Evolutionary conservation across 2,113 vertebrate genomes (phyloP), one percentile per base, ranked within the genome.

Genomic region (Corapipo altera): DNA sequence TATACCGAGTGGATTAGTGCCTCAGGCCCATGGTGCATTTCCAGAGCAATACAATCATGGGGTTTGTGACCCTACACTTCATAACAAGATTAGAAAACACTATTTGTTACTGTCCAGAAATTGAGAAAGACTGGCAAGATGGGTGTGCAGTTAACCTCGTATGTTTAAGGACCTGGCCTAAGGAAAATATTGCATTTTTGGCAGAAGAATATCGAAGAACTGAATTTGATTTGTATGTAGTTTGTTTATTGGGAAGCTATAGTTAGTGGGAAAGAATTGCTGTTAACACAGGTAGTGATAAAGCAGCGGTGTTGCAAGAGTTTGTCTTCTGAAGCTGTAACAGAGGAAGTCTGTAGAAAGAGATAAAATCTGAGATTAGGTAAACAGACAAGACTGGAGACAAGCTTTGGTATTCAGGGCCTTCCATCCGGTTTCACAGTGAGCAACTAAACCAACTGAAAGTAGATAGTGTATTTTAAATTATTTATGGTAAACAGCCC

Each of bases 21-120:
- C 96, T 94, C 41, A 15, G 88, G 94, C 77, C 46, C 15, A 1
- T 0, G 17, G 80, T 73, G 83, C 81, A 57, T 95, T 97, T 93
- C 75, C 85, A 89, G 90, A 89, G 88, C 80, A 81, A 67, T 85
- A 54, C 65, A 93, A 37, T 94, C 58, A 17, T 49, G 39, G 62
- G 28, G 26, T 95, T 97, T 96, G 86, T 96, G 91, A 93, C 61
- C 88, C 75, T 93, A 35, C 17, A 27, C 57, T 92, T 95, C 33
- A 59, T 71, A 91, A 93, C 73, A 64, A 82, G 76, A 79, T 96
- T 82, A 94, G 85, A n/a, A 89, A 67, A 51, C 46, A 2, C 28
- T 59, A 24, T 85, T 91, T 88, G 78, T 91, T 89, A 64, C 66
- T 81, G 78, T 79, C 81, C 46, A 58, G 69, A 81, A 92, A 73